Conservation (phyloP, 2,888 invertebrate genomes). For the Atethmia centrago region DNA sequence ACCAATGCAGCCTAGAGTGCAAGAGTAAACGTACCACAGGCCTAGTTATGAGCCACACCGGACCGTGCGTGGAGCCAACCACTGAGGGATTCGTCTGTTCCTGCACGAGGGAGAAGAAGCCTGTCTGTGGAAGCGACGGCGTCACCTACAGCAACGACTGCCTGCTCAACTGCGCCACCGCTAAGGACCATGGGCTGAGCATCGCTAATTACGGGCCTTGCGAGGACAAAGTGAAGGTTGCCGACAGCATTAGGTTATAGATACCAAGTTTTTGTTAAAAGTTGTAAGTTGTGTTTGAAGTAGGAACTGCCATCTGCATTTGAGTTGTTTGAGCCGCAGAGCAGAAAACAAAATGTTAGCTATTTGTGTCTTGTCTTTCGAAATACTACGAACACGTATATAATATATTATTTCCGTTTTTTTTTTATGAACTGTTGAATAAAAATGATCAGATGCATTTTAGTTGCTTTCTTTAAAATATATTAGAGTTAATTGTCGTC, state of each 20-base stretch:
- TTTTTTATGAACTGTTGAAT: conserved; percentile 13
- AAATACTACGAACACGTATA: background rate
- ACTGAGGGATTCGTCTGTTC: conserved; percentile 47
- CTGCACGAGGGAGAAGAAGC: conserved; percentile 66
- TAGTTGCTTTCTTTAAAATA: background rate
- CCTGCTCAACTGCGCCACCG: conserved; percentile 67
- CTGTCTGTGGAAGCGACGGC: conserved; percentile 74
- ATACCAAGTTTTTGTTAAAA: conserved; percentile 15
- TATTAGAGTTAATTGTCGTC: too few species aligned
- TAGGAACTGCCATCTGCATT: conserved; percentile 25
- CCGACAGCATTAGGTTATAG: conserved; percentile 15
- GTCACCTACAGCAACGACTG: conserved; percentile 72
- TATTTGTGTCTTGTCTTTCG: too few species aligned
- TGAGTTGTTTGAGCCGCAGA: background rate
- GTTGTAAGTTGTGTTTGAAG: background rate
- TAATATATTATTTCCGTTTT: background rate
- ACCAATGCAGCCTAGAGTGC: conserved; percentile 70
- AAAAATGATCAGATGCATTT: conserved; percentile 44
- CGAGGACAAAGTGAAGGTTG: conserved; percentile 54
- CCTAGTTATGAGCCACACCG: conserved; percentile 33
- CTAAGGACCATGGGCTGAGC: conserved; percentile 51
- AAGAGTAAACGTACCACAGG: conserved; percentile 31
- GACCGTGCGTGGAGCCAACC: conserved; percentile 18
- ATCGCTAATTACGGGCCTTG: conserved; percentile 57
- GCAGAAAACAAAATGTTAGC: too few species aligned